A percentile compares a stretch with the other conserved stretches of the same genome.
Evolutionary conservation across 2,888 invertebrate species (phyloP).

Genomic region (Clitarchus hookeri): DNA sequence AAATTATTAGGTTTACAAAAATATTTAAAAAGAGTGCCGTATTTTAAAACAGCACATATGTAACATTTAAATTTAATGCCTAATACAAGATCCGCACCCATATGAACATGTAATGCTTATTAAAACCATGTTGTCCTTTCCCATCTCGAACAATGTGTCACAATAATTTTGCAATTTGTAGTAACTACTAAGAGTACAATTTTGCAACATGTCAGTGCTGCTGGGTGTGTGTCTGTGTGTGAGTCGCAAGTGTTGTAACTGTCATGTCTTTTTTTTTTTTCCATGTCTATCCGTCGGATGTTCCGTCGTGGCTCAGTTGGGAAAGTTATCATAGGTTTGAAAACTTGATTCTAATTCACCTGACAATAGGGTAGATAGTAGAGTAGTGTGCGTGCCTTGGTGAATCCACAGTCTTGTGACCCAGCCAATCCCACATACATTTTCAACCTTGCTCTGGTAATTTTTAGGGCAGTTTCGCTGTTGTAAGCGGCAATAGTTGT

Average conservation of each 20-base stretch:
- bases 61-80: no score
- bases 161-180: no score
- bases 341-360: conserved; percentile 42
- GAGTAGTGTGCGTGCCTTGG: conserved; percentile 24
- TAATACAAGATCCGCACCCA: no score
- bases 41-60: no score
- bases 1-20: no score
- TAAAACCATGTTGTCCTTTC: no score
- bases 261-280: conserved; percentile 39
- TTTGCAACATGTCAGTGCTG: background rate
- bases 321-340: conserved; percentile 61
- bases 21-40: no score
- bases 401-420: background rate
- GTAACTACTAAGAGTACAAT: background rate
- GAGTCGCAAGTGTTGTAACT: background rate
- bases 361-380: conserved; percentile 21
- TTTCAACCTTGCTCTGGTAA: background rate
- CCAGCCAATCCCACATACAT: background rate
- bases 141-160: no score
- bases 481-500: no score
- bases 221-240: background rate
- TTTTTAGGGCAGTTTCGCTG: no score
- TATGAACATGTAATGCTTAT: no score
- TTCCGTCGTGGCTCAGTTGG: conserved; percentile 50
- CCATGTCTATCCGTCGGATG: conserved; percentile 44